These are phyloP conservation scores for Archegozetes longisetosus DNA, from an alignment of 1,140 invertebrate species.

Conservation along the genomic window DNA sequence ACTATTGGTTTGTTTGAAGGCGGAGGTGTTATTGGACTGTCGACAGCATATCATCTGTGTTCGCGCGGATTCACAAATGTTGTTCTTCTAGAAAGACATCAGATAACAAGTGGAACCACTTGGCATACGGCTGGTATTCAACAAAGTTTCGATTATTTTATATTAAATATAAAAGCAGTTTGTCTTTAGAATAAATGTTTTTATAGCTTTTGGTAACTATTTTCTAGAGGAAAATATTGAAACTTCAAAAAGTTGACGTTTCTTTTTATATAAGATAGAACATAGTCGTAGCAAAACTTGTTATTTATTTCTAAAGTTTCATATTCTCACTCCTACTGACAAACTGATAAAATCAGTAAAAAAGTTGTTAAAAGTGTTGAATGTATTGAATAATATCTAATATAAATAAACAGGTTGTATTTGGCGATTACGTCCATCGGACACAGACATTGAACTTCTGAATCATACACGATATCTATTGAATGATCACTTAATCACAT, in stretches of 20 bases:
- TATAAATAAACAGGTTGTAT: neutral
- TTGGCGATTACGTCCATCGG: conserved; percentile 56
- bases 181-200: no score
- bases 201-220: no score
- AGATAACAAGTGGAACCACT: conserved; percentile 48
- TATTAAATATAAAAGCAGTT: conserved; percentile 31
- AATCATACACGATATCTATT: conserved; percentile 47
- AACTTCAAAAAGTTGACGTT: no score
- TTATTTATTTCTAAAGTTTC: no score
- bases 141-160: conserved; percentile 34
- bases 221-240: no score
- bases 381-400: no score
- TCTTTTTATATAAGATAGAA: no score
- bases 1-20: no score
- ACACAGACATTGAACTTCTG: conserved; percentile 60
- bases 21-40: conserved; percentile 68
- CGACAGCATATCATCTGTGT: conserved; percentile 62
- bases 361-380: no score
- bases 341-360: no score
- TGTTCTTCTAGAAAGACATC: conserved; percentile 54
- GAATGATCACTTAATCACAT: conserved; percentile 39
- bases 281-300: no score
- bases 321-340: no score
- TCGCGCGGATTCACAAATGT: conserved; percentile 53
- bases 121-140: conserved; percentile 28